phyloP scores from a whole-genome alignment of 2,888 invertebrate genomes.

The Leptinotarsa juncta region DNA sequence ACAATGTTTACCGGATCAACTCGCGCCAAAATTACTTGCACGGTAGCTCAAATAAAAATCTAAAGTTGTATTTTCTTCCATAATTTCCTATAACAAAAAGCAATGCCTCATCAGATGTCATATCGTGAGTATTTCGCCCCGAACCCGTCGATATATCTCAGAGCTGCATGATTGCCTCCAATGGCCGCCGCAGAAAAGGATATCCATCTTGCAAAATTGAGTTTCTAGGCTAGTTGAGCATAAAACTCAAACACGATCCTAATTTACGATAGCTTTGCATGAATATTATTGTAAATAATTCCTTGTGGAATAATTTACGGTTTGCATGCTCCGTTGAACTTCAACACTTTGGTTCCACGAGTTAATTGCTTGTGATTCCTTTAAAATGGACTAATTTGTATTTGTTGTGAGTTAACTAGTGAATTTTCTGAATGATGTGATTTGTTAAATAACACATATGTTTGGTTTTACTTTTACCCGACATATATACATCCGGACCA shows the following conservation, averaged over 20 bases:
- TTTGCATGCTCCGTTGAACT: slow-evolving; percentile 40
- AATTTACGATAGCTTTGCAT: slow-evolving; percentile 44
- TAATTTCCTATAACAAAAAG: neutral
- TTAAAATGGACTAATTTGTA: neutral
- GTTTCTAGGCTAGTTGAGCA: slow-evolving; percentile 45
- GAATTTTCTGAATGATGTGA: neutral
- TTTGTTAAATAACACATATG: neutral
- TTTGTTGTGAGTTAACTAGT: neutral
- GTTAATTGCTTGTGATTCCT: slow-evolving; percentile 32
- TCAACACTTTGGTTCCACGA: slow-evolving; percentile 33
- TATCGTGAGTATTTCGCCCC: slow-evolving; percentile 18
- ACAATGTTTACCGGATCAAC: too few species aligned
- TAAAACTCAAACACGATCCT: slow-evolving; percentile 43
- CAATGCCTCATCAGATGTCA: slow-evolving; percentile 1
- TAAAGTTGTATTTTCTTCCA: neutral
- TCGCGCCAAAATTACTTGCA: too few species aligned
- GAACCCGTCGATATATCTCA: slow-evolving; percentile 1
- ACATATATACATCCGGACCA: too few species aligned
- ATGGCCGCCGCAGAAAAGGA: slow-evolving; percentile 29
- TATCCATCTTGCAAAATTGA: slow-evolving; percentile 41
- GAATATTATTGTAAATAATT: slow-evolving; percentile 45
- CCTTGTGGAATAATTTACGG: slow-evolving; percentile 42
- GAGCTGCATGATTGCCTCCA: slow-evolving; percentile 35
- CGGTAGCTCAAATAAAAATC: too few species aligned
- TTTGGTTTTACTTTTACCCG: neutral